A percentile compares a stretch with the other conserved stretches of the same genome.
Evolutionary conservation across 2,888 invertebrate species (phyloP).

Genomic region (Clitarchus hookeri): DNA sequence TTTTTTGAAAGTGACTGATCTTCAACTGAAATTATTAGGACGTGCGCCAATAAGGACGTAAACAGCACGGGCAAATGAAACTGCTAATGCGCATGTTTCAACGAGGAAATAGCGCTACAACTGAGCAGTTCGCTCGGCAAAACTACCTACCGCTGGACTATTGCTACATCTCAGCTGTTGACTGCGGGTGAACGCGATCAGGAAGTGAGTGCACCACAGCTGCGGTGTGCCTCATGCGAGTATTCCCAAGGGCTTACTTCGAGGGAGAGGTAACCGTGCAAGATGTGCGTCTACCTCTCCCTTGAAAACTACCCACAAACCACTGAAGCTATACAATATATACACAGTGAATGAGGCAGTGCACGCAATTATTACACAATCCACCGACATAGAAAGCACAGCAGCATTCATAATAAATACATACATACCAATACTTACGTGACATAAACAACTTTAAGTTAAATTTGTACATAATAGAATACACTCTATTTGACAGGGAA

Average conservation of each 20-base stretch:
- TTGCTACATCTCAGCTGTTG: not conserved
- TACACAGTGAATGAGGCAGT: conserved; percentile 11
- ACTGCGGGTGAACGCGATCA: not conserved
- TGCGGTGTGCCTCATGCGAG: not conserved
- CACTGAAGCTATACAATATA: conserved; percentile 3
- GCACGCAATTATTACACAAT: not conserved
- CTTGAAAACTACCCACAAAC: not conserved
- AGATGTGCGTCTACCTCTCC: not conserved
- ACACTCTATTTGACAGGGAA: no score
- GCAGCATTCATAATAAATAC: conserved; percentile 18
- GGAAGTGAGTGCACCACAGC: not conserved
- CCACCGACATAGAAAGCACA: conserved; percentile 18
- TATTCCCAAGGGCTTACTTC: not conserved
- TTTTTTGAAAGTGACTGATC: no score
- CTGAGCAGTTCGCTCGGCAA: not conserved
- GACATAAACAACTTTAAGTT: no score
- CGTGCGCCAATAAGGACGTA: no score
- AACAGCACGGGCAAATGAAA: no score
- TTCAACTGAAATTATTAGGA: no score
- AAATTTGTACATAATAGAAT: no score
- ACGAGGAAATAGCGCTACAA: no score
- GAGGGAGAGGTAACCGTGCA: not conserved
- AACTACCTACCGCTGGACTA: not conserved
- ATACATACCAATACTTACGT: no score
- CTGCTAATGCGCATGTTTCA: no score